Evolutionary conservation across 1,140 invertebrate genomes (phyloP).

Genomic region (Chrysopa pallens): DNA sequence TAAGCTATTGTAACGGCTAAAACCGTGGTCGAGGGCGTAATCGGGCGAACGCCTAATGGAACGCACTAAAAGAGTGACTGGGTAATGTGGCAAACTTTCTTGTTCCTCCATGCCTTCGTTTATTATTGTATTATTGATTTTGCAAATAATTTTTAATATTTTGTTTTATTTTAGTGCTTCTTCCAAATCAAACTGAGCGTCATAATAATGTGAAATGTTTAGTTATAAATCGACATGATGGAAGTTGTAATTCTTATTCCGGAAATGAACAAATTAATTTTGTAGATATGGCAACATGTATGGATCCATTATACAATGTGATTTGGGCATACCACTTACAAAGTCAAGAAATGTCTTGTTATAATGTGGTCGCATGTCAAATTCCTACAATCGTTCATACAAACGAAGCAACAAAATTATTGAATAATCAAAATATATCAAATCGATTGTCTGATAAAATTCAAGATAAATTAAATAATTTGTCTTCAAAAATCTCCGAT

Average conservation of each 20-base stretch:
- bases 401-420: background rate
- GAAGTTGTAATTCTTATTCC: slow-evolving; percentile 63
- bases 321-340: slow-evolving; percentile 65
- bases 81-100: too few species aligned
- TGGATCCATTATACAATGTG: slow-evolving; percentile 78
- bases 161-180: slow-evolving; percentile 35
- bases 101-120: too few species aligned
- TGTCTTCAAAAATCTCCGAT: background rate
- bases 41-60: too few species aligned
- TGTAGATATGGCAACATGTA: slow-evolving; percentile 48
- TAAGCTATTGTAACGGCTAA: too few species aligned
- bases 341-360: slow-evolving; percentile 54
- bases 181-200: slow-evolving; percentile 47
- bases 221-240: slow-evolving; percentile 69
- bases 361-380: slow-evolving; percentile 63
- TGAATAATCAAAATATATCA: background rate
- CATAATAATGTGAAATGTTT: slow-evolving; percentile 57
- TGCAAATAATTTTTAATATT: slow-evolving; percentile 10
- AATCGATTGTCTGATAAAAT: background rate
- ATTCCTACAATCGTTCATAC: slow-evolving; percentile 11
- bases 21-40: too few species aligned
- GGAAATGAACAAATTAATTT: slow-evolving; percentile 63
- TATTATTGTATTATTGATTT: too few species aligned
- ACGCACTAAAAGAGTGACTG: too few species aligned
- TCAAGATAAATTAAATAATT: background rate